These are phyloP conservation scores for Chrysoperla carnea DNA, from an alignment of 1,140 invertebrate species.

Conservation along the genomic window DNA sequence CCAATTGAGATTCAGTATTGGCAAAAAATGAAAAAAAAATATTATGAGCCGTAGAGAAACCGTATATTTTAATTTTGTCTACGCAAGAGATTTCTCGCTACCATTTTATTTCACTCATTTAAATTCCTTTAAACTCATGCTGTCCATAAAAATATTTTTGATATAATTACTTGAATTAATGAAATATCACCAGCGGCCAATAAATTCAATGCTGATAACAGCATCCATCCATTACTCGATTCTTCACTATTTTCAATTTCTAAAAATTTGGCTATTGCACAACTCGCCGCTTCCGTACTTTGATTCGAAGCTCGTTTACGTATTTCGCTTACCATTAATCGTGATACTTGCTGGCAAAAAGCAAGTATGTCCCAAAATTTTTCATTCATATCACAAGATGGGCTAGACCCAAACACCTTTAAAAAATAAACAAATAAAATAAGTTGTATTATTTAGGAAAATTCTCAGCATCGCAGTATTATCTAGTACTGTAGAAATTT, in stretches of 20 bases:
- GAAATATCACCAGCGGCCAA: conserved; percentile 67
- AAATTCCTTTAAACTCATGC: no score
- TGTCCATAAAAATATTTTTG: no score
- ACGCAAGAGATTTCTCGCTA: no score
- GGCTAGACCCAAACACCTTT: conserved; percentile 79
- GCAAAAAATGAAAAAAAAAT: no score
- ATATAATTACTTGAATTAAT: conserved; percentile 37
- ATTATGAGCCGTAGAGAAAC: no score
- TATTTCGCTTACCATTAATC: conserved; percentile 90
- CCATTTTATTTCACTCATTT: no score
- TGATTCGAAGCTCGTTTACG: conserved; percentile 84
- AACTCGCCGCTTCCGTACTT: conserved; percentile 86
- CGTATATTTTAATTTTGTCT: no score
- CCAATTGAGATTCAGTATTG: no score
- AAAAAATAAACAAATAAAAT: conserved; percentile 8
- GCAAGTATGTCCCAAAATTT: conserved; percentile 86
- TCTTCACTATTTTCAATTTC: conserved; percentile 87
- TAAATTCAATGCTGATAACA: conserved; percentile 80
- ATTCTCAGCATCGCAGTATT: not conserved
- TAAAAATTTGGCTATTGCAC: conserved; percentile 88
- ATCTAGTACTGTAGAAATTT: no score
- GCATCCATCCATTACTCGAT: conserved; percentile 91
- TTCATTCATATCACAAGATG: conserved; percentile 83
- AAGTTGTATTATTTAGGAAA: not conserved
- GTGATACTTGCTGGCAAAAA: conserved; percentile 87